Percentiles rank a stretch among this genome's conserved stretches.
These are phyloP conservation scores for Lasioglossum albipes DNA, from an alignment of 1,140 invertebrate genomes.

Conservation along the genomic window DNA sequence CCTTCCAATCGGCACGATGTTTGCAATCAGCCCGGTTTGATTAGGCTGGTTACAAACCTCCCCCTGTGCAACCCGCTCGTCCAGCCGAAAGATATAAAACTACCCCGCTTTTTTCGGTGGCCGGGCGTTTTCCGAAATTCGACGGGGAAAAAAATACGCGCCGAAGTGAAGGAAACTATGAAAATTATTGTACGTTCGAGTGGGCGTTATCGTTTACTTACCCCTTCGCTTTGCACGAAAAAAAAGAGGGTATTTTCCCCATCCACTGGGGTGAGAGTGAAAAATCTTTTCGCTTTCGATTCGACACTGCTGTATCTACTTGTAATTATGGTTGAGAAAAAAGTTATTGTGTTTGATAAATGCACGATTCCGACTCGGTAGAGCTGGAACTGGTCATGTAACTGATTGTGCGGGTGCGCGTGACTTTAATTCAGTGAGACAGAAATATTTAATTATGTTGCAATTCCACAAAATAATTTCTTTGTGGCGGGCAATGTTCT, in stretches of 20 bases:
- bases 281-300: background rate
- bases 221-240: background rate
- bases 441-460: background rate
- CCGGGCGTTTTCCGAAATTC: constrained; percentile 15
- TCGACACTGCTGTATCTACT: background rate
- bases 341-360: background rate
- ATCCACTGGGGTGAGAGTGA: no score
- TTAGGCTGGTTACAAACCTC: constrained; percentile 56
- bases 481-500: background rate
- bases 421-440: background rate
- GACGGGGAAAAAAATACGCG: background rate
- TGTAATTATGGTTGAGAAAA: background rate
- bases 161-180: background rate
- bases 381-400: no score
- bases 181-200: constrained; percentile 13
- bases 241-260: background rate
- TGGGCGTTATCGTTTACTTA: background rate
- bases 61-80: constrained; percentile 9
- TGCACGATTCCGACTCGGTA: background rate
- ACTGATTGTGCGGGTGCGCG: background rate
- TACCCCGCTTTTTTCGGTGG: constrained; percentile 14
- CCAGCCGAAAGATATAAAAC: constrained; percentile 41
- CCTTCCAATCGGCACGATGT: constrained; percentile 69
- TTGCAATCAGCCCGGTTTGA: constrained; percentile 67
- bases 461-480: background rate